These are phyloP conservation scores for Poicephalus gulielmi DNA, from an alignment of 2,113 vertebrate species.

Conservation along the genomic window DNA sequence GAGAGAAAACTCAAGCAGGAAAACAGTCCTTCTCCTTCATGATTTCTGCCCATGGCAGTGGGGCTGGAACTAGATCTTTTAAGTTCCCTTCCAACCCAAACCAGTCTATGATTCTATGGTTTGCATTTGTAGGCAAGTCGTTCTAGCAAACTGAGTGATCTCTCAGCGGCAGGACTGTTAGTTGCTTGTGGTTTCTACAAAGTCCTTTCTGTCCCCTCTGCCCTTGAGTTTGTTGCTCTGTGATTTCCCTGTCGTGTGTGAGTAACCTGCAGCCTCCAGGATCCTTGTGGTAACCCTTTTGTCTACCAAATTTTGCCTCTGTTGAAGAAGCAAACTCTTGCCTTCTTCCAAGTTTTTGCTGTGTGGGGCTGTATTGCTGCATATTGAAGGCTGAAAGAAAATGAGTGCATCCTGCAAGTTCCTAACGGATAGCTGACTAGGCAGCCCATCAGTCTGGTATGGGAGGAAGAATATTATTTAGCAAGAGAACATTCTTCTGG, in stretches of 20 bases:
- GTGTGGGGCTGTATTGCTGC: fast-evolving
- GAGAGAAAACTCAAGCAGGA: not conserved
- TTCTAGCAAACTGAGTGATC: not conserved
- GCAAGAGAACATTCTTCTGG: not conserved
- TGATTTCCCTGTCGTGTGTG: not conserved
- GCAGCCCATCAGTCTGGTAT: not conserved
- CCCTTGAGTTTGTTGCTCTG: not conserved
- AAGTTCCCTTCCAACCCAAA: not conserved
- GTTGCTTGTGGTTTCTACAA: not conserved
- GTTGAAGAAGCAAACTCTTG: not conserved
- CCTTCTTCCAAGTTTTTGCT: not conserved
- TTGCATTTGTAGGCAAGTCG: not conserved
- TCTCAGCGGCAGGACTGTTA: not conserved
- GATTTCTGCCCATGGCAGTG: not conserved
- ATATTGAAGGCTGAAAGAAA: not conserved
- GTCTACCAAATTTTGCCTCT: not conserved
- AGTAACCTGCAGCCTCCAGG: not conserved
- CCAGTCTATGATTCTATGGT: not conserved
- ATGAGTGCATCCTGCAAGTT: fast-evolving
- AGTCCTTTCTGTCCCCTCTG: not conserved
- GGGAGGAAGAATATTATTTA: not conserved
- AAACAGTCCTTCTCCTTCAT: not conserved
- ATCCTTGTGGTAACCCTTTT: not conserved
- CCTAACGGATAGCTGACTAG: not conserved
- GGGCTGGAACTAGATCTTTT: not conserved